Percentiles rank a stretch among this genome's conserved stretches.
These are phyloP conservation scores for Silurus meridionalis DNA, from an alignment of 2,113 vertebrate genomes.

Conservation along the genomic window DNA sequence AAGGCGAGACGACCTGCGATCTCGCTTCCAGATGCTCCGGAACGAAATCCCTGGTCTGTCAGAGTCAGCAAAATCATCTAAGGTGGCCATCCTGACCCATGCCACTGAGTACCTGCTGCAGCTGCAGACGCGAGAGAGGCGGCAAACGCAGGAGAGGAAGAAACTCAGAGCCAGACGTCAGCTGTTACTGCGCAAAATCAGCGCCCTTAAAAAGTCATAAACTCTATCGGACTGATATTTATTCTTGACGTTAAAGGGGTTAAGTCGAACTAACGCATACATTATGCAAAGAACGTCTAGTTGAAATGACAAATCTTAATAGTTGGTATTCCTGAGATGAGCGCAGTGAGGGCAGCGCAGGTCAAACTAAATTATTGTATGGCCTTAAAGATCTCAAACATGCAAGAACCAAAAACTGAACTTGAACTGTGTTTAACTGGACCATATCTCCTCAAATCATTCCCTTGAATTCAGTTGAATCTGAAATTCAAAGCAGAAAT, in stretches of 20 bases:
- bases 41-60: constrained; percentile 86
- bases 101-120: constrained; percentile 85
- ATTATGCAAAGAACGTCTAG: background rate
- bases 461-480: background rate
- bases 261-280: background rate
- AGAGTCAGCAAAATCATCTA: constrained; percentile 84
- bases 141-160: constrained; percentile 82
- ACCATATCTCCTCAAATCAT: too few species aligned
- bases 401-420: background rate
- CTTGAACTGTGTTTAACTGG: too few species aligned
- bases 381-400: too few species aligned
- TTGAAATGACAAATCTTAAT: too few species aligned
- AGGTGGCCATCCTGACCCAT: constrained; percentile 92
- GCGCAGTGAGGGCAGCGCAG: too few species aligned
- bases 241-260: background rate
- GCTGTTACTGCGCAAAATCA: constrained; percentile 82
- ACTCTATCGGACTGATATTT: background rate
- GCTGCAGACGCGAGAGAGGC: constrained; percentile 77
- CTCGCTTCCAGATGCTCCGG: constrained; percentile 84
- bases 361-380: too few species aligned
- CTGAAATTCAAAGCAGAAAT: background rate
- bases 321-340: too few species aligned
- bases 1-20: constrained; percentile 89
- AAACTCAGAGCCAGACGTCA: constrained; percentile 78
- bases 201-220: constrained; percentile 81